Evolutionary conservation across 2,888 invertebrate species (phyloP), one percentile per base, ranked within the genome.

Genomic region (Euzetes globulus): DNA sequence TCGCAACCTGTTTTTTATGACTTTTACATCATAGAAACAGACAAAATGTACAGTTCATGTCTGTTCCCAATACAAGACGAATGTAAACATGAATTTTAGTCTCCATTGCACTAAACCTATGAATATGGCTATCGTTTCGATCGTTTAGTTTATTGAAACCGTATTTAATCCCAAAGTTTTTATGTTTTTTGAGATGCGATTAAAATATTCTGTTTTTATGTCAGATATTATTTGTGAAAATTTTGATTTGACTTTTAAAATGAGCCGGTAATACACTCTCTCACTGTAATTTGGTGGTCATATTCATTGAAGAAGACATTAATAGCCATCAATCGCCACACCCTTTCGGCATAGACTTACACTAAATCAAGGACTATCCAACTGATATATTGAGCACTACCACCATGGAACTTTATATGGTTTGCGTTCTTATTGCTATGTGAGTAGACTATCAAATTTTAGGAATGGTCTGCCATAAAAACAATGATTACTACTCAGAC

Each of bases 331-430:
- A 50, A 50, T 71, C 47, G 71, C 50, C 71, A 52, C 50, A 52
- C 71, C 71, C 71, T 71, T 33, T 27, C 1, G 11, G 6, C 58
- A 25, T 52, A 71, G 45, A 37, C 17, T 19, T 27, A 47, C 29
- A 58, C 72, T 68, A 58, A 25, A 5, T 15, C 13, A 4, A 22
- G 9, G 13, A 63, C 1, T 17, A 63, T 63, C 27, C 3, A 22
- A 55, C 19, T n/a, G 6, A 25, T 60, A 22, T 9, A 33, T 1
- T 11, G 2, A 29, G 3, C 19, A 22, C 15, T 17, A 63, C 4
- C 70, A 76, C 73, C 45, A 78, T 78, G 77, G 78, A 78, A 75
- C 65, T 78, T 7, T 78, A 76, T 63, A 50, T 76, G 33, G 75
- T 72, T 45, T 75, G 78, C 29, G 50, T 78, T 11, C 33, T 77